A percentile compares a stretch with the other conserved stretches of the same genome.
Conservation (phyloP, 2,888 invertebrate genomes). For the Tuberolachnus salignus region DNA sequence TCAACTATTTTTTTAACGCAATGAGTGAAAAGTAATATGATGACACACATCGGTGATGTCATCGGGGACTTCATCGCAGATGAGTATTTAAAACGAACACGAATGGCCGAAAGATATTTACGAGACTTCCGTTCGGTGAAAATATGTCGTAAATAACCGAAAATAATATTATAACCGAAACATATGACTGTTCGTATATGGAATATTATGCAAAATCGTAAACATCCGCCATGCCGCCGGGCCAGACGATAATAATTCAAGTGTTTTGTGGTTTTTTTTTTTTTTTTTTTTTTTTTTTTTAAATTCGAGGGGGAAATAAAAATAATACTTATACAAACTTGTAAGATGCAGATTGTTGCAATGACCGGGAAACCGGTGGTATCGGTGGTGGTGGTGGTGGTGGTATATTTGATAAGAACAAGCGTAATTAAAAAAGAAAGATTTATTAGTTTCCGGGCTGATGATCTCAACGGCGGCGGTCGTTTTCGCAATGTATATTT, state of each 20-base stretch:
- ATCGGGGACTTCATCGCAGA: no score
- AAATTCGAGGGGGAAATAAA: not conserved
- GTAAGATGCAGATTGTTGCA: constrained; percentile 54
- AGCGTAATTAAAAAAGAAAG: constrained; percentile 56
- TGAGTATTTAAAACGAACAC: no score
- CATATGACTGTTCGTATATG: not conserved
- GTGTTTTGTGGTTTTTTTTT: no score
- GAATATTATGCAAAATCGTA: constrained; percentile 19
- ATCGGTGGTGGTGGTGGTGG: no score
- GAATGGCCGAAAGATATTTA: no score
- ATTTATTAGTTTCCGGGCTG: constrained; percentile 56
- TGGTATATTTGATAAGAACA: constrained; percentile 56
- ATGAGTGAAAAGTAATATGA: no score
- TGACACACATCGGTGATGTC: no score
- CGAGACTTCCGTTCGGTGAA: no score
- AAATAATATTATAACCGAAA: not conserved
- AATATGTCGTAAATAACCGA: no score
- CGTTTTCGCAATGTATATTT: constrained; percentile 56
- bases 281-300: no score
- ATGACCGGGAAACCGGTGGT: constrained; percentile 51
- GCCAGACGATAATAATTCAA: constrained; percentile 18
- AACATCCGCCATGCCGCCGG: constrained; percentile 7
- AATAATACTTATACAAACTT: constrained; percentile 19
- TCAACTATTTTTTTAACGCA: no score
- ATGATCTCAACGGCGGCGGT: constrained; percentile 46